Percentiles rank a stretch among this genome's conserved stretches.
phyloP scores from a whole-genome alignment of 2,888 invertebrate species.

The Brenthis hecate region DNA sequence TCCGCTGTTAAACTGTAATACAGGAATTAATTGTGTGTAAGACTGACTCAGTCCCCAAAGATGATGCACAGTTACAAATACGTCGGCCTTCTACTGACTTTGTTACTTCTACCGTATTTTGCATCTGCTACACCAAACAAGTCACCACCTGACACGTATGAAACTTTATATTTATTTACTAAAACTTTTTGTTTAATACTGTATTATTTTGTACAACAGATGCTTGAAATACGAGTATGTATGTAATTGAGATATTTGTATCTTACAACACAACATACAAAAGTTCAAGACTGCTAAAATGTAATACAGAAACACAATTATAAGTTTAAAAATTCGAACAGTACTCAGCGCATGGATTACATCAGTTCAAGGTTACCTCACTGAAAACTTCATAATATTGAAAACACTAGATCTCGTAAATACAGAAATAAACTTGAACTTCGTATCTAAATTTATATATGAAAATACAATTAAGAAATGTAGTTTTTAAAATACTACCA shows the following conservation, averaged over 20 bases:
- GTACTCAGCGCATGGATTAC: background rate
- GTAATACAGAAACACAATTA: background rate
- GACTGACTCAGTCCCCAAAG: conserved; percentile 51
- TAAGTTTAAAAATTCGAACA: background rate
- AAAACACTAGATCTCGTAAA: conserved; percentile 23
- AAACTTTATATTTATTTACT: conserved; percentile 20
- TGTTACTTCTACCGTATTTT: conserved; percentile 64
- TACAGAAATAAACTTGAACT: conserved; percentile 31
- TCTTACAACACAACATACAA: too few relatives aligned
- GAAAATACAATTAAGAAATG: background rate
- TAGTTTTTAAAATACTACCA: background rate
- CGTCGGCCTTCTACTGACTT: conserved; percentile 54
- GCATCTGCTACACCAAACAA: conserved; percentile 50
- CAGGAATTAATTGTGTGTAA: conserved; percentile 53
- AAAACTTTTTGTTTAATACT: background rate
- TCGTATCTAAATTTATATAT: conserved; percentile 13
- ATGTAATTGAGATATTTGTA: too few relatives aligned
- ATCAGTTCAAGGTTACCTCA: conserved; percentile 9
- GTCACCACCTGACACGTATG: conserved; percentile 42
- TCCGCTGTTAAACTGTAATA: conserved; percentile 45
- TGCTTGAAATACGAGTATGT: too few relatives aligned
- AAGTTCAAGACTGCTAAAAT: background rate
- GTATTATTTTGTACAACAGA: background rate
- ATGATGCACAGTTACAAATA: conserved; percentile 61
- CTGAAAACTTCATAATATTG: conserved; percentile 8